phyloP scores from a whole-genome alignment of 2,888 invertebrate species.

The Acronicta aceris region DNA sequence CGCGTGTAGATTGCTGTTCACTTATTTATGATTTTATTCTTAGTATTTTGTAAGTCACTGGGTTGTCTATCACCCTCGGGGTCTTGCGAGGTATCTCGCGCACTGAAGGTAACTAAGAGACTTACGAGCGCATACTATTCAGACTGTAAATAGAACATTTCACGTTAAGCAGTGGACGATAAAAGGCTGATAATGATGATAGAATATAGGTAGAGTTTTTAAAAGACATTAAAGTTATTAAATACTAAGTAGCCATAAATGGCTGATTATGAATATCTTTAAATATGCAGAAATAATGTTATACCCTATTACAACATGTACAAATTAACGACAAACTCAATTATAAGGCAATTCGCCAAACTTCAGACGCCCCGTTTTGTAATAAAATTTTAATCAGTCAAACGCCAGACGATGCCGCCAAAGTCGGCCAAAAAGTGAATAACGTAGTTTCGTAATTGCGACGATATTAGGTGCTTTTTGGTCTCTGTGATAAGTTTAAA shows the following conservation, averaged over 20 bases:
- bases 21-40: slow-evolving; percentile 54
- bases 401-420: slow-evolving; percentile 42
- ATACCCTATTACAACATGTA: slow-evolving; percentile 31
- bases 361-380: slow-evolving; percentile 53
- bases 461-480: slow-evolving; percentile 24
- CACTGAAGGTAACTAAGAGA: slow-evolving; percentile 10
- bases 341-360: slow-evolving; percentile 59
- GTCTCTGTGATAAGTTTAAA: slow-evolving; percentile 19
- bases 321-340: slow-evolving; percentile 59
- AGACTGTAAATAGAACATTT: slow-evolving; percentile 13
- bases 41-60: slow-evolving; percentile 52
- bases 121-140: slow-evolving; percentile 25
- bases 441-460: slow-evolving; percentile 35
- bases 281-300: slow-evolving; percentile 19
- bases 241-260: no score
- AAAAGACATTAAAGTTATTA: no score
- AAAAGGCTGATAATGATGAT: no score
- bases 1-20: slow-evolving; percentile 50
- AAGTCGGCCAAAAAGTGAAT: slow-evolving; percentile 36
- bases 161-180: not conserved
- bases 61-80: slow-evolving; percentile 35
- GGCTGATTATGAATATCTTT: not conserved
- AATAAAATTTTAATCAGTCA: slow-evolving; percentile 62
- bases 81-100: slow-evolving; percentile 17
- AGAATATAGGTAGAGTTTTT: no score